These are phyloP conservation scores for Dipus sagitta DNA, from an alignment of 2,797 vertebrate genomes.

Conservation along the genomic window DNA sequence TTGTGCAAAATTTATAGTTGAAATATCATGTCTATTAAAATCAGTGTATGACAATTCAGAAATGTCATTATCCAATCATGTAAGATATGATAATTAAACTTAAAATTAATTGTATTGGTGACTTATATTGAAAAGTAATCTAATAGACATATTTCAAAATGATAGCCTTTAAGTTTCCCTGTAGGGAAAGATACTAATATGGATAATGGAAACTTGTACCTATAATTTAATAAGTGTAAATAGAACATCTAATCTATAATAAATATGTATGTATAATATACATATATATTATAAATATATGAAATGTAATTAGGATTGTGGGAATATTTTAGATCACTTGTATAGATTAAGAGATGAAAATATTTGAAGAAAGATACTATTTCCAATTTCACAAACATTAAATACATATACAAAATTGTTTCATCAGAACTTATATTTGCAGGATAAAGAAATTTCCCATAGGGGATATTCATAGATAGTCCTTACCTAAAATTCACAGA, in stretches of 20 bases:
- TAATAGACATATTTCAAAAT: slow-evolving; percentile 40
- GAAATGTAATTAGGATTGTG: neutral
- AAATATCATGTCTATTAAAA: neutral
- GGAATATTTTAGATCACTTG: neutral
- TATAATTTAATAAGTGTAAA: neutral
- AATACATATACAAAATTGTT: neutral
- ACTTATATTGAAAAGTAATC: slow-evolving; percentile 11
- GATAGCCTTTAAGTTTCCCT: neutral
- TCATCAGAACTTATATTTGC: neutral
- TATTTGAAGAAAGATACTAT: neutral
- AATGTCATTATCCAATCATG: slow-evolving; percentile 1
- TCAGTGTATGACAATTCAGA: slow-evolving; percentile 14
- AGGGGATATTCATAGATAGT: neutral
- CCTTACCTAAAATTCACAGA: neutral
- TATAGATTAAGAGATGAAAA: neutral
- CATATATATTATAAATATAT: neutral
- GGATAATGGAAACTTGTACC: neutral
- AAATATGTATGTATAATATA: neutral
- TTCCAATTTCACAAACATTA: slow-evolving; percentile 29
- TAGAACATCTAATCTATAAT: neutral
- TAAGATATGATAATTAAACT: slow-evolving; percentile 23
- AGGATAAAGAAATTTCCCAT: neutral
- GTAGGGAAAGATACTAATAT: neutral
- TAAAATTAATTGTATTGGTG: slow-evolving; percentile 28
- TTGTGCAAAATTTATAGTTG: neutral